Evolutionary conservation across 1,140 invertebrate genomes (phyloP).

Genomic region (Pseudomyrmex dendroicus): DNA sequence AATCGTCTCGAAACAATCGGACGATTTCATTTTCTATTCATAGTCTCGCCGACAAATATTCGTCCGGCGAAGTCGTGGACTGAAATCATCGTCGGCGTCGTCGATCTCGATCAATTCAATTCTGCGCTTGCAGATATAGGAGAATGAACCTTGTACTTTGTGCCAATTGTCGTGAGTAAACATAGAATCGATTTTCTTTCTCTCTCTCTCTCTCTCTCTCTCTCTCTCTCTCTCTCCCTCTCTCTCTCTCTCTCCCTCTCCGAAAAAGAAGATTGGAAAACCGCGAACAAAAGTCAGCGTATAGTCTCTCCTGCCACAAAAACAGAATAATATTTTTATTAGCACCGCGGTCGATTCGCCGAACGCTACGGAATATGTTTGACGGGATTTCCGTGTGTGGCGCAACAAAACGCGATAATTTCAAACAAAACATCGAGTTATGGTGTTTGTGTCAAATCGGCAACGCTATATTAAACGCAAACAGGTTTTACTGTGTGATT

Average conservation of each 20-base stretch:
- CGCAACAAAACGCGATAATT: constrained; percentile 1
- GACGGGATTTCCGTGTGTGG: not conserved
- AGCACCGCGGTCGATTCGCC: not conserved
- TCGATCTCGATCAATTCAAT: constrained; percentile 50
- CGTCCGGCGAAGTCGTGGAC: constrained; percentile 25
- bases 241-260: no score
- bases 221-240: no score
- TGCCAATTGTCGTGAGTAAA: constrained; percentile 29
- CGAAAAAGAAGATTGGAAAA: no score
- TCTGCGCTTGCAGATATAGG: constrained; percentile 6
- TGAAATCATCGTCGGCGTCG: constrained; percentile 9
- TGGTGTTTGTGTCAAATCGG: constrained; percentile 16
- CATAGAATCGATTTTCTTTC: not conserved
- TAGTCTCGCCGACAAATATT: constrained; percentile 41
- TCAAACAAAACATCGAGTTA: constrained; percentile 23
- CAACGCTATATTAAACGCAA: constrained; percentile 25
- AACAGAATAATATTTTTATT: not conserved
- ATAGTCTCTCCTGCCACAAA: not conserved
- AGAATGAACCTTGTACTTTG: constrained; percentile 27
- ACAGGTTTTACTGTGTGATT: constrained; percentile 72
- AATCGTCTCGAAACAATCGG: constrained; percentile 48
- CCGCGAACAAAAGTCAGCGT: no score
- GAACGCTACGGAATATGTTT: not conserved
- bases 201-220: no score
- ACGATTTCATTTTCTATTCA: constrained; percentile 57